phyloP scores from a whole-genome alignment of 2,888 invertebrate species.

The Smittia sp. region DNA sequence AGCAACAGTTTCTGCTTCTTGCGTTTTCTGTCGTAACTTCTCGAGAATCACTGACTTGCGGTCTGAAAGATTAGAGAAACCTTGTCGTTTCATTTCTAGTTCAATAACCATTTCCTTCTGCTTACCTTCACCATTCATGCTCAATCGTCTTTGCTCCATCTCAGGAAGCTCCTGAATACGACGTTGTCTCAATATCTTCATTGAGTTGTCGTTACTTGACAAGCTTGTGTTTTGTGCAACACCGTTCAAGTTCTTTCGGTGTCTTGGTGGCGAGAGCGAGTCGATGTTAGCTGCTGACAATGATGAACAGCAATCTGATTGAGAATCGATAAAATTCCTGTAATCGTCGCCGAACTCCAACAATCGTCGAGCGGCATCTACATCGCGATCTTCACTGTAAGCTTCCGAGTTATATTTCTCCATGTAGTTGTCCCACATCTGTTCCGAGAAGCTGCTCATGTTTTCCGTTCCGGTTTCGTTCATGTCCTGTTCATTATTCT shows the following conservation, averaged over 20 bases:
- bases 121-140: slow-evolving; percentile 15
- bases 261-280: slow-evolving; percentile 55
- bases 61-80: slow-evolving; percentile 2
- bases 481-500: slow-evolving; percentile 47
- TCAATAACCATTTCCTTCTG: too few relatives aligned
- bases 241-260: slow-evolving; percentile 43
- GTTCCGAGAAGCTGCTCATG: slow-evolving; percentile 81
- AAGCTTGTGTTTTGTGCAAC: background rate
- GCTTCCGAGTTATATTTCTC: slow-evolving; percentile 90
- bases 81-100: too few relatives aligned
- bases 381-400: slow-evolving; percentile 82
- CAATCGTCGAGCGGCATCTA: slow-evolving; percentile 77
- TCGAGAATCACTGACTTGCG: slow-evolving; percentile 3
- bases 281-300: slow-evolving; percentile 64
- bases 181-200: slow-evolving; percentile 20
- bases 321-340: slow-evolving; percentile 82
- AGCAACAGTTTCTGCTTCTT: slow-evolving; percentile 43
- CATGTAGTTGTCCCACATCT: slow-evolving; percentile 96
- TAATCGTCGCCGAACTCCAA: slow-evolving; percentile 90
- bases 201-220: slow-evolving; percentile 25
- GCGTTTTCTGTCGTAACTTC: slow-evolving; percentile 35
- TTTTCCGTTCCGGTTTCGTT: slow-evolving; percentile 63
- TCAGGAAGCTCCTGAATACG: slow-evolving; percentile 36
- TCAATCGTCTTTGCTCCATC: slow-evolving; percentile 14
- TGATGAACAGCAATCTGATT: slow-evolving; percentile 82